phyloP scores from a whole-genome alignment of 2,797 vertebrate species.

The Anguilla megastoma region DNA sequence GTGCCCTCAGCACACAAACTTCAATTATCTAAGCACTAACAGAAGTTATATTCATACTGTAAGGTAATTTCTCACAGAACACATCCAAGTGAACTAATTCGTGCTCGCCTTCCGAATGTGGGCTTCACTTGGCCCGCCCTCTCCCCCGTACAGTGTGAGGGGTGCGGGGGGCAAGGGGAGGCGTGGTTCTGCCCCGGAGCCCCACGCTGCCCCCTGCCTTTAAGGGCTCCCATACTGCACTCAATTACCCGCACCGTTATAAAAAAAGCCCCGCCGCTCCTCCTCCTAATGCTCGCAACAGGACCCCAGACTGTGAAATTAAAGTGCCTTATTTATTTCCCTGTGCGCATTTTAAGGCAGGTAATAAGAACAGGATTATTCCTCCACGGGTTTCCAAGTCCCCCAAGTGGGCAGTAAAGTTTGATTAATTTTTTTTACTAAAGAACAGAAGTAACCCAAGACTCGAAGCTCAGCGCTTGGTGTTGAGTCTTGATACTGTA shows the following conservation, averaged over 20 bases:
- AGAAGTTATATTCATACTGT: neutral
- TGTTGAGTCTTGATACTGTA: neutral
- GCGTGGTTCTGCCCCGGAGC: neutral
- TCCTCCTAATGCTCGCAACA: slow-evolving; percentile 6
- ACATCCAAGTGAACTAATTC: neutral
- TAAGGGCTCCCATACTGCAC: neutral
- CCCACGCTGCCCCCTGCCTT: neutral
- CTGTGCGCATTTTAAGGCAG: slow-evolving; percentile 1
- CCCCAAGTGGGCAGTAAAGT: slow-evolving; percentile 17
- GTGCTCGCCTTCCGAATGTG: neutral
- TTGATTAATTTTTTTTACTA: slow-evolving; percentile 2
- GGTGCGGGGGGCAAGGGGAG: neutral
- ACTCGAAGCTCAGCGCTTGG: neutral
- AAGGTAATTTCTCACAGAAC: neutral
- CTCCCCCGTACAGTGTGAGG: neutral
- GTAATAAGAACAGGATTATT: neutral
- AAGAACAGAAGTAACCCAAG: neutral
- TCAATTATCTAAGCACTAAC: neutral
- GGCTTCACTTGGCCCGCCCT: neutral
- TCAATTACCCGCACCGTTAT: neutral
- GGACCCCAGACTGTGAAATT: slow-evolving; percentile 22
- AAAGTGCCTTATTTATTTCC: slow-evolving; percentile 22
- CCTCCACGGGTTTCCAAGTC: neutral
- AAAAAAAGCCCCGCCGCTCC: neutral
- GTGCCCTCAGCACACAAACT: neutral